A percentile compares a stretch with the other conserved stretches of the same genome.
These are phyloP conservation scores for Passer montanus DNA, from an alignment of 2,113 vertebrate genomes.

Conservation along the genomic window DNA sequence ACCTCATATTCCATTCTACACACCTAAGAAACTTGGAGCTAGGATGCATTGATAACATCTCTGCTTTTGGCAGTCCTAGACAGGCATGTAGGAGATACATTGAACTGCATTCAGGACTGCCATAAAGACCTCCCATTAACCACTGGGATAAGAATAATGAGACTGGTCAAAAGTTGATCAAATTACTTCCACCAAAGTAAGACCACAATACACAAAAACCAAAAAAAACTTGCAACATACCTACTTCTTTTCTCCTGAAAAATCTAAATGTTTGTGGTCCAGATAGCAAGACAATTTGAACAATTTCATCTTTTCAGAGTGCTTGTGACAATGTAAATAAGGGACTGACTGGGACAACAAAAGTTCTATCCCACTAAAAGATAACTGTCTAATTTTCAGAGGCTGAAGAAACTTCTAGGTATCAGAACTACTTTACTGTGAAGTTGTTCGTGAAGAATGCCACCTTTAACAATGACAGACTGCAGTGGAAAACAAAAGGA, in stretches of 20 bases:
- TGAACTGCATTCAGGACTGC: background rate
- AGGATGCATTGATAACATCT: background rate
- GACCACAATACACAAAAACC: background rate
- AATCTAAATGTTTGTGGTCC: background rate
- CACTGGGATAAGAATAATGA: background rate
- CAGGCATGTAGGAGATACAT: background rate
- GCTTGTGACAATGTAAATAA: background rate
- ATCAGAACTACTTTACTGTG: background rate
- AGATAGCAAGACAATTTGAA: background rate
- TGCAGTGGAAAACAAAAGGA: background rate
- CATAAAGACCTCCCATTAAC: background rate
- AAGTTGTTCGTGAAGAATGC: background rate
- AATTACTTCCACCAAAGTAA: background rate
- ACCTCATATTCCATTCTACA: background rate
- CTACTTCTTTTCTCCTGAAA: background rate
- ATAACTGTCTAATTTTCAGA: background rate
- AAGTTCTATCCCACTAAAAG: background rate
- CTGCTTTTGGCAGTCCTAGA: background rate
- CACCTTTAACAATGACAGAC: background rate
- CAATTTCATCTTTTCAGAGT: background rate
- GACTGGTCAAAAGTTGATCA: background rate
- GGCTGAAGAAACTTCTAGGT: background rate
- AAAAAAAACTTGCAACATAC: background rate
- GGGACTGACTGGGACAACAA: background rate
- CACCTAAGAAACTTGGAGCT: background rate